Evolutionary conservation across 2,113 vertebrate species (phyloP).

Genomic region (Anhinga rufa): DNA sequence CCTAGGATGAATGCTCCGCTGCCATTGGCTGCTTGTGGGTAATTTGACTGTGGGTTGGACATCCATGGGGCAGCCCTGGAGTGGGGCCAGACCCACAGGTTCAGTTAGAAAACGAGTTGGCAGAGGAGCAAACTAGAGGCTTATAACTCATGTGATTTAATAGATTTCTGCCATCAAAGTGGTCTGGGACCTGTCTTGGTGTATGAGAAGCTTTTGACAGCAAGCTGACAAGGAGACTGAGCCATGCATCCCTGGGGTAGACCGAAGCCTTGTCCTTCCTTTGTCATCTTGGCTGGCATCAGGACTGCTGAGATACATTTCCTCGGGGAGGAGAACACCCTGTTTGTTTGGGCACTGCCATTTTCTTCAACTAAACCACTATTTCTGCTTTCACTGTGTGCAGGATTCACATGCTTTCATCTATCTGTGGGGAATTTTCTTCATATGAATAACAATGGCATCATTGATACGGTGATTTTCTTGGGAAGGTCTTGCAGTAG

Average conservation of each 20-base stretch:
- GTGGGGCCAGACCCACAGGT: not conserved
- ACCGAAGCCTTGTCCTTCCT: not conserved
- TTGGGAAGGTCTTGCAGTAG: not conserved
- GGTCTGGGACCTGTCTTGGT: not conserved
- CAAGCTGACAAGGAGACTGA: not conserved
- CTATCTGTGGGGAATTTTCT: conserved; percentile 1
- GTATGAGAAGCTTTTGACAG: not conserved
- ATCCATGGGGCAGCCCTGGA: not conserved
- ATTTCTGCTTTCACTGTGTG: not conserved
- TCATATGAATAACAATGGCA: conserved; percentile 5
- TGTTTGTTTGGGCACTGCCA: not conserved
- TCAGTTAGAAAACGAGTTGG: not conserved
- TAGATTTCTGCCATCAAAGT: not conserved
- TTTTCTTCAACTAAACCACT: not conserved
- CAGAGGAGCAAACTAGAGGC: not conserved
- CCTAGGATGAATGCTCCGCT: not conserved
- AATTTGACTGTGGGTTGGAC: not conserved
- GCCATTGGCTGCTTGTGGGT: not conserved
- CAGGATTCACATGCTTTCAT: not conserved
- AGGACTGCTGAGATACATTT: not conserved
- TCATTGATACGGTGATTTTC: conserved; percentile 3
- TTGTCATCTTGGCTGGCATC: not conserved
- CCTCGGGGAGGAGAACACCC: not conserved
- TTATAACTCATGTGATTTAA: not conserved
- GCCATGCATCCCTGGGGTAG: not conserved